A percentile compares a stretch with the other conserved stretches of the same genome.
These are phyloP conservation scores for Dexiosoma caninum DNA, from an alignment of 2,888 invertebrate genomes.

Conservation along the genomic window DNA sequence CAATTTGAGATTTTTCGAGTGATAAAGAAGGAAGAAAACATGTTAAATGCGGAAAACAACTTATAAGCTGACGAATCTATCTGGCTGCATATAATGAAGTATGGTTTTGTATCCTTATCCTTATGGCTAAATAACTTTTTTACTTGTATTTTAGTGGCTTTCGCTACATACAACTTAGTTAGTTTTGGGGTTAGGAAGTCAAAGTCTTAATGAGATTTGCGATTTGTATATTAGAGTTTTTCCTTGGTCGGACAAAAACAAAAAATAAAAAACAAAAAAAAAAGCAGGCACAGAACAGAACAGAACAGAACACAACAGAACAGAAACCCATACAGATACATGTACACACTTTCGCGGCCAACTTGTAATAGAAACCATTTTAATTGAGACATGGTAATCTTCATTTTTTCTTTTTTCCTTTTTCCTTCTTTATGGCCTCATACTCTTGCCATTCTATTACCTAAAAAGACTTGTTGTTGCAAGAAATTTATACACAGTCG, in stretches of 20 bases:
- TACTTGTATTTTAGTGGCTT: background rate
- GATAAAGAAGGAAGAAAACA: conserved; percentile 57
- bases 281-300: background rate
- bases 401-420: background rate
- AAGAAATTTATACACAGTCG: background rate
- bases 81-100: conserved; percentile 57
- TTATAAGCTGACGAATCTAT: conserved; percentile 65
- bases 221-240: conserved; percentile 33
- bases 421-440: background rate
- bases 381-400: conserved; percentile 53
- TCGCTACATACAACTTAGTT: conserved; percentile 13
- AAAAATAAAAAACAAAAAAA: background rate
- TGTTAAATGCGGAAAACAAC: conserved; percentile 59
- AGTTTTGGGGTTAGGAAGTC: conserved; percentile 58
- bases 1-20: conserved; percentile 64
- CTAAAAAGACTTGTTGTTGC: conserved; percentile 45
- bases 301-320: too few relatives aligned
- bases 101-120: conserved; percentile 60
- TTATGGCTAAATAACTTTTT: conserved; percentile 49
- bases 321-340: background rate
- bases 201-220: conserved; percentile 62
- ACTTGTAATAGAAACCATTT: conserved; percentile 41
- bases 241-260: background rate
- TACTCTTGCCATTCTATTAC: conserved; percentile 20
- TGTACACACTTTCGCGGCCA: background rate